phyloP scores from a whole-genome alignment of 2,888 invertebrate species.

The Pimpla rufipes region DNA sequence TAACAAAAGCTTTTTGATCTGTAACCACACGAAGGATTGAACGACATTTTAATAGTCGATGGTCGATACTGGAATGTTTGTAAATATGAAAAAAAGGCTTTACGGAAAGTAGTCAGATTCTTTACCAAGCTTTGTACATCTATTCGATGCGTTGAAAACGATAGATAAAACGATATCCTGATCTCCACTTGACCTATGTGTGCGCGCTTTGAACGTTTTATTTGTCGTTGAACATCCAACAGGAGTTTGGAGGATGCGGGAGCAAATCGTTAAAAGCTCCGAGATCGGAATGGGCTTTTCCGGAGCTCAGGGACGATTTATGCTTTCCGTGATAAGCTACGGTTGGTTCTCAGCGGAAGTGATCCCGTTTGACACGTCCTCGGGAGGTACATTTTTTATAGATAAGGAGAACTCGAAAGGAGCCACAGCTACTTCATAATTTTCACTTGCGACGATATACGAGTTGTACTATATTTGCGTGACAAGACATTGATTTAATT shows the following conservation, averaged over 20 bases:
- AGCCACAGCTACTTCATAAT: conserved; percentile 38
- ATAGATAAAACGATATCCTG: neutral
- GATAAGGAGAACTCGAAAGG: conserved; percentile 56
- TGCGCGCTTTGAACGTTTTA: conserved; percentile 29
- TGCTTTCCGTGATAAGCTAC: conserved; percentile 54
- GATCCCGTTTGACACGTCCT: conserved; percentile 41
- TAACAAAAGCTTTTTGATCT: no score
- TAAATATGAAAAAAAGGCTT: no score
- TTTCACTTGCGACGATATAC: neutral
- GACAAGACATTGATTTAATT: conserved; percentile 70
- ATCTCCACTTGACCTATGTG: neutral
- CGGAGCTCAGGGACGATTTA: conserved; percentile 56
- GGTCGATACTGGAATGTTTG: no score
- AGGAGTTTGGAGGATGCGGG: conserved; percentile 28
- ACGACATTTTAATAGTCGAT: no score
- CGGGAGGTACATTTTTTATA: conserved; percentile 59
- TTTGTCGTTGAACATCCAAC: conserved; percentile 29
- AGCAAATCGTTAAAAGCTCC: conserved; percentile 56
- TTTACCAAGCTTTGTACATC: neutral
- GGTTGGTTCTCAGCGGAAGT: conserved; percentile 41
- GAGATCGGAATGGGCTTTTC: conserved; percentile 51
- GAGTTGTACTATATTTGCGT: neutral
- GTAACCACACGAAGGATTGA: no score
- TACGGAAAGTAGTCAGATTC: no score
- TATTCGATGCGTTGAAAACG: neutral